phyloP scores from a whole-genome alignment of 1,140 invertebrate species.

The Drosophila carrolli region DNA sequence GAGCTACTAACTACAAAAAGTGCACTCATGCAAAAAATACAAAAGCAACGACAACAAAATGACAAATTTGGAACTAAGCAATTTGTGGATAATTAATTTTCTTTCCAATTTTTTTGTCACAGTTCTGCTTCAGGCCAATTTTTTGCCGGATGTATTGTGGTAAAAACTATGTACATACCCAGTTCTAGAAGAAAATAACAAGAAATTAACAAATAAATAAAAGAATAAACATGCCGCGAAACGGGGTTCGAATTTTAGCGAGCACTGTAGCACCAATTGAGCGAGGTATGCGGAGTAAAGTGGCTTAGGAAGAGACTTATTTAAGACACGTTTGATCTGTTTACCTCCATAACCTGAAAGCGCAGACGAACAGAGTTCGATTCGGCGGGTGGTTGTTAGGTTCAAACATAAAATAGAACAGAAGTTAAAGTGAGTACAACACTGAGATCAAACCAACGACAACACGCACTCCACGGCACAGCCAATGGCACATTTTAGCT shows the following conservation, averaged over 20 bases:
- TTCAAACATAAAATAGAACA: slow-evolving; percentile 76
- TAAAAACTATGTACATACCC: slow-evolving; percentile 58
- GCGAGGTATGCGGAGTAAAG: slow-evolving; percentile 22
- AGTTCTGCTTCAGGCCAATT: slow-evolving; percentile 54
- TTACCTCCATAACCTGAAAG: slow-evolving; percentile 76
- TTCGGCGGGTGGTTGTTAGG: slow-evolving; percentile 35
- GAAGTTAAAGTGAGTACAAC: slow-evolving; percentile 67
- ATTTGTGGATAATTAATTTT: slow-evolving; percentile 27
- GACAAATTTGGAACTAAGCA: slow-evolving; percentile 10
- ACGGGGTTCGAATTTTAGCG: slow-evolving; percentile 19
- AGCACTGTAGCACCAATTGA: slow-evolving; percentile 27
- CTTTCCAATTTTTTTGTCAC: slow-evolving; percentile 16
- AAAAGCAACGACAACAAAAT: slow-evolving; percentile 25
- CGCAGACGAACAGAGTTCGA: slow-evolving; percentile 55
- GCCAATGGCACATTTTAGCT: slow-evolving; percentile 4
- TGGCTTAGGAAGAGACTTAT: slow-evolving; percentile 44
- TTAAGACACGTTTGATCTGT: slow-evolving; percentile 50
- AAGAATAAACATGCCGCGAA: slow-evolving; percentile 57
- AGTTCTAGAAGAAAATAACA: slow-evolving; percentile 57
- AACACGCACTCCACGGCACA: slow-evolving; percentile 43
- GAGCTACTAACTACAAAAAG: slow-evolving; percentile 18
- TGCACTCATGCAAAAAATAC: slow-evolving; percentile 37
- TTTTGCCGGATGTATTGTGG: slow-evolving; percentile 32
- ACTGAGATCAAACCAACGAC: slow-evolving; percentile 53
- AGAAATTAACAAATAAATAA: slow-evolving; percentile 24